Evolutionary conservation across 2,113 vertebrate species (phyloP).

Genomic region (Ameiurus melas): DNA sequence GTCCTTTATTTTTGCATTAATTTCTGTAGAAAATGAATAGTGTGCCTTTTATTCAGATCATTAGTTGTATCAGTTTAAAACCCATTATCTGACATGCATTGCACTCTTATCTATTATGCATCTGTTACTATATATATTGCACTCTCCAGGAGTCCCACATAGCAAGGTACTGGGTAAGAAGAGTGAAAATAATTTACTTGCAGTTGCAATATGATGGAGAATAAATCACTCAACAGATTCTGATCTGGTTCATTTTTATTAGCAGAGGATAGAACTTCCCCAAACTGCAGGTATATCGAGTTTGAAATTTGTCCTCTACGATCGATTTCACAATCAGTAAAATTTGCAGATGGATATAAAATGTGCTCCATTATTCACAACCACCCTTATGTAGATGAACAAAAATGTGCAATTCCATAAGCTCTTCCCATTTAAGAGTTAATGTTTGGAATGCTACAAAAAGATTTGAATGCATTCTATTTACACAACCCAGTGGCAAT

Average conservation of each 20-base stretch:
- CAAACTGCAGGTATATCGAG: conserved; percentile 23
- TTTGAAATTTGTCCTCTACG: neutral
- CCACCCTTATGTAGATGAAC: neutral
- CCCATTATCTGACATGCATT: neutral
- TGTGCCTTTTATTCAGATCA: neutral
- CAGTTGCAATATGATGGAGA: neutral
- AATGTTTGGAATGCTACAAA: conserved; percentile 27
- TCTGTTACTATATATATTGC: too few relatives aligned
- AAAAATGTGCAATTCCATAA: conserved; percentile 10
- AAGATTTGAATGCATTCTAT: conserved; percentile 5
- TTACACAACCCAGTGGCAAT: conserved; percentile 13
- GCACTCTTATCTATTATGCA: too few relatives aligned
- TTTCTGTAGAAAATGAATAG: too few relatives aligned
- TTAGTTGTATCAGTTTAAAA: neutral
- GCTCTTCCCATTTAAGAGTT: conserved; percentile 9
- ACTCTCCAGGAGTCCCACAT: neutral
- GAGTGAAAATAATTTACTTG: neutral
- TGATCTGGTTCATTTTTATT: conserved; percentile 33
- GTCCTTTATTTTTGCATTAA: too few relatives aligned
- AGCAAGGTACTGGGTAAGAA: neutral
- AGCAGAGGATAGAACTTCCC: conserved; percentile 11
- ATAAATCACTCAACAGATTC: conserved; percentile 4
- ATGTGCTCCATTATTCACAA: conserved; percentile 5
- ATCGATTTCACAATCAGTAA: neutral
- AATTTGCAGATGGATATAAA: conserved; percentile 8